phyloP scores from a whole-genome alignment of 2,113 vertebrate species.

The Otis tarda region DNA sequence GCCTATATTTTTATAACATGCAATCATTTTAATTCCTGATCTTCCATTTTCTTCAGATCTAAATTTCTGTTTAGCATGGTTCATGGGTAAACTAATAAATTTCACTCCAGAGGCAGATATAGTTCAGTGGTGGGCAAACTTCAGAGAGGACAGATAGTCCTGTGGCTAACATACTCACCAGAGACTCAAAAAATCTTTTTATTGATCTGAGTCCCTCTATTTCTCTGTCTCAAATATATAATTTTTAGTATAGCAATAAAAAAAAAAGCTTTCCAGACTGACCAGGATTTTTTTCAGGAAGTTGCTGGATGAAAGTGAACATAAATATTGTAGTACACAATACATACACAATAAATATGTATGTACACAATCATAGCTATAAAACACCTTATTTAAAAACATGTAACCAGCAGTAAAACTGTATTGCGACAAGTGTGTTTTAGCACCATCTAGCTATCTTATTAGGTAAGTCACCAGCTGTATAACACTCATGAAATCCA shows the following conservation, averaged over 20 bases:
- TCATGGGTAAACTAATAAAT: neutral
- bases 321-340: neutral
- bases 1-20: neutral
- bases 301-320: neutral
- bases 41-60: neutral
- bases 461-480: neutral
- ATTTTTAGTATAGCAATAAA: neutral
- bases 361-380: neutral
- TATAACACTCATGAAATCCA: neutral
- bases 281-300: neutral
- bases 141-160: neutral
- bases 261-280: neutral
- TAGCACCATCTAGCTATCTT: constrained; percentile 66
- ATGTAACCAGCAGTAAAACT: neutral
- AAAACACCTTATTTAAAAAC: neutral
- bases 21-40: neutral
- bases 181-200: neutral
- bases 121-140: neutral
- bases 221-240: neutral
- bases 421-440: constrained; percentile 15
- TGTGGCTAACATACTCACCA: neutral
- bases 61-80: neutral
- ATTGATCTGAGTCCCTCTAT: neutral
- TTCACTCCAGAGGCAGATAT: neutral
- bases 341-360: too few species aligned